Conservation (phyloP, 2,797 vertebrate species). For the Champsocephalus gunnari region DNA sequence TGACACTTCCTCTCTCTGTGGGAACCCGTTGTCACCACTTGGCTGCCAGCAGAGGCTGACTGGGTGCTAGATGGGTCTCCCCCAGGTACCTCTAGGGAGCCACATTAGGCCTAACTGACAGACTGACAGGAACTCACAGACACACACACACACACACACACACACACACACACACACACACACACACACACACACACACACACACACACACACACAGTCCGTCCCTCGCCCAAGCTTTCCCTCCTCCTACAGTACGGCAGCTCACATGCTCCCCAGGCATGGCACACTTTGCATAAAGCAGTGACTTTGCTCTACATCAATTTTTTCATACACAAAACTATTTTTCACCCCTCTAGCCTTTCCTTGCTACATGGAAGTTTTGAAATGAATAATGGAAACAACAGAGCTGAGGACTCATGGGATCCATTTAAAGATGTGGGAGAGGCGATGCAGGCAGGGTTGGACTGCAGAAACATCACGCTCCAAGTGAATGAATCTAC, state of each 20-base stretch:
- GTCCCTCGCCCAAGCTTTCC: conserved; percentile 53
- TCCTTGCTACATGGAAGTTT: conserved; percentile 81
- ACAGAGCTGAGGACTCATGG: conserved; percentile 81
- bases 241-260: conserved; percentile 74
- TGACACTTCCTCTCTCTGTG: conserved; percentile 87
- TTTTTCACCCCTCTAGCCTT: conserved; percentile 84
- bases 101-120: conserved; percentile 86
- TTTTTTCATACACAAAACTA: conserved; percentile 82
- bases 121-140: conserved; percentile 82
- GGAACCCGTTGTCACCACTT: conserved; percentile 85
- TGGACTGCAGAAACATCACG: conserved; percentile 68
- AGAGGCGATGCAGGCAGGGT: conserved; percentile 77
- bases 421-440: conserved; percentile 83
- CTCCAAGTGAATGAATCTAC: conserved; percentile 70
- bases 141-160: conserved; percentile 54
- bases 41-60: conserved; percentile 84
- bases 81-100: conserved; percentile 88
- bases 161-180: conserved; percentile 32
- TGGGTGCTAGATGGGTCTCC: conserved; percentile 85
- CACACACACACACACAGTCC: conserved; percentile 53
- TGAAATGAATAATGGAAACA: conserved; percentile 88
- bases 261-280: conserved; percentile 82
- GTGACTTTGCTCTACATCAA: conserved; percentile 83
- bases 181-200: conserved; percentile 22
- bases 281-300: conserved; percentile 83